Evolutionary conservation across 2,113 vertebrate genomes (phyloP).

Genomic region (Silurus asotus): DNA sequence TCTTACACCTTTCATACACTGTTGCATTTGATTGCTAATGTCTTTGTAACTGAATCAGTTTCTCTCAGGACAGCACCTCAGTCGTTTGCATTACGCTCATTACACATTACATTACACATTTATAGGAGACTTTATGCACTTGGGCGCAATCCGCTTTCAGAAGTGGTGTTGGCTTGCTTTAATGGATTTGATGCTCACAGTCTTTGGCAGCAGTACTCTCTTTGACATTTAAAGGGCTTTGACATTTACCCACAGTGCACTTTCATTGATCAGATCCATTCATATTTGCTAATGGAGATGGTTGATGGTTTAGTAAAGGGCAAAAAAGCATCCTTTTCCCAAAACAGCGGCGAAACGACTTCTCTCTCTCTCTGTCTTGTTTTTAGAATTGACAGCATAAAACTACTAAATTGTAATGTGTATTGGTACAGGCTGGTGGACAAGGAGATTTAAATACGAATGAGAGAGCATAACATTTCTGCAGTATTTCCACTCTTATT

Average conservation of each 20-base stretch:
- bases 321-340: not conserved
- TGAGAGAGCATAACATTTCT: not conserved
- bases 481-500: not conserved
- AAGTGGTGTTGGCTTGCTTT: not conserved
- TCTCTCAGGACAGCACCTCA: not conserved
- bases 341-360: not conserved
- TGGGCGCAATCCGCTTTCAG: not conserved
- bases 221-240: slow-evolving; percentile 12
- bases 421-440: not conserved
- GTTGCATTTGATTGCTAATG: not conserved
- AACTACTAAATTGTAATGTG: not conserved
- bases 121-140: not conserved
- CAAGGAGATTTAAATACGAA: not conserved
- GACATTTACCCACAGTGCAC: not conserved
- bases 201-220: not conserved
- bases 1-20: too few species aligned
- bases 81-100: slow-evolving; percentile 11
- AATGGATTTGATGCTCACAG: not conserved
- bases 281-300: not conserved
- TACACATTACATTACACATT: not conserved
- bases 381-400: not conserved
- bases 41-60: slow-evolving; percentile 14
- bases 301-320: not conserved
- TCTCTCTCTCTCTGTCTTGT: not conserved
- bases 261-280: not conserved